Evolutionary conservation across 2,113 vertebrate genomes (phyloP).

Genomic region (Cyanoramphus novaezelandiae): DNA sequence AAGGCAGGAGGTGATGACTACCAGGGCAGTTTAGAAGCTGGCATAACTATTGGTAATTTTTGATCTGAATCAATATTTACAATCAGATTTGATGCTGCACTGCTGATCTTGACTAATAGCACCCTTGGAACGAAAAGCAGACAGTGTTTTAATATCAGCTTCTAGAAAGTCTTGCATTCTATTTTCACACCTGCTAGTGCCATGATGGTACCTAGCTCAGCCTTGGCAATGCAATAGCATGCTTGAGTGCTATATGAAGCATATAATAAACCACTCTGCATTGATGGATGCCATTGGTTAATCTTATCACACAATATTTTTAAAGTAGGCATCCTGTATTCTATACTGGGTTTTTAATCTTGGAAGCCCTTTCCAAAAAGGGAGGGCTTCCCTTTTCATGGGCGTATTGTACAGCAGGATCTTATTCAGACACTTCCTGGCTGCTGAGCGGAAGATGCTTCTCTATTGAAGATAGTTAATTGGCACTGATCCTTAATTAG

Average conservation of each 20-base stretch:
- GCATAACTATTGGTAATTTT: neutral
- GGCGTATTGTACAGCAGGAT: slow-evolving; percentile 47
- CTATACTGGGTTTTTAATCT: slow-evolving; percentile 42
- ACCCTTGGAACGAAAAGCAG: neutral
- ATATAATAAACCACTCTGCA: neutral
- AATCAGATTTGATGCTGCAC: neutral
- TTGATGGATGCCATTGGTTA: neutral
- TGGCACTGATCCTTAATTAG: slow-evolving; percentile 66
- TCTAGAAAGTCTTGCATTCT: neutral
- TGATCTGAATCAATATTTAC: neutral
- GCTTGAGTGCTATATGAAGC: neutral
- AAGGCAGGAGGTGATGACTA: neutral
- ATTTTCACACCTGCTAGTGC: neutral
- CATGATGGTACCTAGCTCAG: neutral
- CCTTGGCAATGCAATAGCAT: neutral
- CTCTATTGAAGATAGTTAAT: slow-evolving; percentile 69
- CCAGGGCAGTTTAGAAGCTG: neutral
- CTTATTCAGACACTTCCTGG: slow-evolving; percentile 68
- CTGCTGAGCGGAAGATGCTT: slow-evolving; percentile 70
- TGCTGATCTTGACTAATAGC: neutral
- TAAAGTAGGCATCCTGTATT: slow-evolving; percentile 41
- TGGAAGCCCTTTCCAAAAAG: slow-evolving; percentile 34
- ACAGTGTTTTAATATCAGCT: neutral
- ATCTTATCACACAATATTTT: slow-evolving; percentile 35
- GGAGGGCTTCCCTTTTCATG: slow-evolving; percentile 61